A percentile compares a stretch with the other conserved stretches of the same genome.
Conservation (phyloP, 2,797 vertebrate species). For the Sebastes aleutianus region DNA sequence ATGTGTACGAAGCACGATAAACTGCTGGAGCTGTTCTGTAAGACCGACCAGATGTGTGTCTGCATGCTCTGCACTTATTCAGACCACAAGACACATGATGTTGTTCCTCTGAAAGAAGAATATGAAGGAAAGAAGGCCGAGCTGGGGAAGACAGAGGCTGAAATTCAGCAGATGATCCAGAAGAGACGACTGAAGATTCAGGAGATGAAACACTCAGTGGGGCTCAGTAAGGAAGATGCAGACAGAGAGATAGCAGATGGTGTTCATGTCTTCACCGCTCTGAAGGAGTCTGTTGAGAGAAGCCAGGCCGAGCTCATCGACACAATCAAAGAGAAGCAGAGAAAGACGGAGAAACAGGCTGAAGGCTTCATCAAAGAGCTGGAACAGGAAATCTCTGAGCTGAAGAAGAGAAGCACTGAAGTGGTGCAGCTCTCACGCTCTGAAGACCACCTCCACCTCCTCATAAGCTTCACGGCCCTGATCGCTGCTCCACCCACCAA, state of each 20-base stretch:
- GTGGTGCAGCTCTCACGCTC: not conserved
- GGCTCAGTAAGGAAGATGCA: not conserved
- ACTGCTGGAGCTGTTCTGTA: not conserved
- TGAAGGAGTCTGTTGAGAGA: not conserved
- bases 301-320: not conserved
- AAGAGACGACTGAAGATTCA: too few relatives aligned
- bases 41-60: not conserved
- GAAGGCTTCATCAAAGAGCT: slow-evolving; percentile 6
- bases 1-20: not conserved
- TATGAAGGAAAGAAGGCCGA: not conserved
- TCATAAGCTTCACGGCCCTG: too few relatives aligned
- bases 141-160: not conserved
- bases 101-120: not conserved
- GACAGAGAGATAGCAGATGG: not conserved
- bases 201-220: not conserved
- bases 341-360: not conserved
- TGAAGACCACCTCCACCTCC: too few relatives aligned
- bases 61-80: not conserved
- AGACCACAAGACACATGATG: not conserved
- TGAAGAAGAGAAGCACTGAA: not conserved
- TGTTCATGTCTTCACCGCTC: not conserved
- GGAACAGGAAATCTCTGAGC: not conserved
- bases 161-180: not conserved
- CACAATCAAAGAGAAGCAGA: not conserved
- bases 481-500: too few relatives aligned